These are phyloP conservation scores for Teleogryllus occipitalis DNA, from an alignment of 1,140 invertebrate genomes.

Conservation along the genomic window DNA sequence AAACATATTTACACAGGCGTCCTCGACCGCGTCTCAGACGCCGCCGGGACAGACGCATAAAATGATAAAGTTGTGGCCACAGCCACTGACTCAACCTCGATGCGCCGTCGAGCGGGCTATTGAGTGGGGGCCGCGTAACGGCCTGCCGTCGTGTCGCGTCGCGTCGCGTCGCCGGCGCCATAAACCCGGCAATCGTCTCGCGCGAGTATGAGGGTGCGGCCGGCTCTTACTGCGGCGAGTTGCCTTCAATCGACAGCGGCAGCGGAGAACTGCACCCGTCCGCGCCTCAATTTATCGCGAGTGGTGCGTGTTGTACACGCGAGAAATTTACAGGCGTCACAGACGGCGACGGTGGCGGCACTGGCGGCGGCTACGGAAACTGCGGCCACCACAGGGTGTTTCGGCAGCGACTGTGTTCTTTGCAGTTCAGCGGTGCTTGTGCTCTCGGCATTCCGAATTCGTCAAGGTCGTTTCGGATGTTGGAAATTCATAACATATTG, in stretches of 20 bases:
- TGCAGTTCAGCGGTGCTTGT: too few species aligned
- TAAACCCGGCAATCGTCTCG: background rate
- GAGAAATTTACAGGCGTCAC: background rate
- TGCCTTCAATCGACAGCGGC: background rate
- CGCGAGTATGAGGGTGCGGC: background rate
- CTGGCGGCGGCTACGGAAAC: too few species aligned
- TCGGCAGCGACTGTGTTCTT: too few species aligned
- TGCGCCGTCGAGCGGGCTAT: constrained; percentile 28
- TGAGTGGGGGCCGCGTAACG: background rate
- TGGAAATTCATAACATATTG: too few species aligned
- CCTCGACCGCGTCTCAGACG: too few species aligned
- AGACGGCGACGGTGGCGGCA: background rate
- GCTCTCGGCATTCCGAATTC: too few species aligned
- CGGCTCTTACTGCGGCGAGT: background rate
- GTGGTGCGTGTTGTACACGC: background rate
- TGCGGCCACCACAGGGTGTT: too few species aligned
- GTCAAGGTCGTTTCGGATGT: too few species aligned
- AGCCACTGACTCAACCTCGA: too few species aligned
- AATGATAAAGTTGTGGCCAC: too few species aligned
- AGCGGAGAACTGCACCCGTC: background rate
- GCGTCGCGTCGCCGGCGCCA: background rate
- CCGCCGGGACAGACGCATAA: too few species aligned
- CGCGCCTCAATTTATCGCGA: background rate
- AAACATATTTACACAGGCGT: too few species aligned
- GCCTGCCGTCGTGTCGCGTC: background rate